Base-by-base conservation (phyloP, 2,888 invertebrate genomes). In the Parnassius orleans region DNA sequence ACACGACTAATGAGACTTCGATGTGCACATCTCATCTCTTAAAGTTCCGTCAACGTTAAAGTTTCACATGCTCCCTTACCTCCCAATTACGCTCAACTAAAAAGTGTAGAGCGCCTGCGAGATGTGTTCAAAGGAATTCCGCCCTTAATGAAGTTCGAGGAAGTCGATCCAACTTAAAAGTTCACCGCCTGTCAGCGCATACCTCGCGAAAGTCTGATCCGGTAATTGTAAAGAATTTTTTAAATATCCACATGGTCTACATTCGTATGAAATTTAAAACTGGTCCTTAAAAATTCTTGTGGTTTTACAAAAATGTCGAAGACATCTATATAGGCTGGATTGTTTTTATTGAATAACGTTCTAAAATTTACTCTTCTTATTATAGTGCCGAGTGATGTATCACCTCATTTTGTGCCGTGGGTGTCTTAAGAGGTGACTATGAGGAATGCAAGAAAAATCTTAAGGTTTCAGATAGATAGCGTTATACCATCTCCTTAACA, bases 121-220 rank as follows among this genome's bases (percentile, higher is more conserved):
- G 15, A 50, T 48, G 48, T 42, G 53, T 44, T 56, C 51, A 51
- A 53, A 61, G 61, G 61, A 61, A 61, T 61, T 56, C 57, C 56
- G 57, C 53, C 61, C 61, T 61, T 61, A 61, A 61, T 56, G 53
- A 57, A 61, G 50, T 61, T 57, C 51, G 15, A 46, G 47, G 61
- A 52, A 55, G 55, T 55, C 55, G 56, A 50, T 51, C 24, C 60
- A 50, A 44, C 61, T 56, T 55, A 51, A 55, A 55, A 55, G 50
- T 55, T 51, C 53, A 10, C 47, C 50, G 51, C 15, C 43, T 54
- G 60, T 56, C 52, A 47, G 47, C n/a, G 42, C 53, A 19, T 61
- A 52, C 52, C 19, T 56, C 55, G 55, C 51, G 61, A 61, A 61
- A 61, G 61, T 56, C 33, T 41, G 61, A 56, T 56, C 61, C 50